A percentile compares a stretch with the other conserved stretches of the same genome.
These are phyloP conservation scores for Enteromius anoplus DNA, from an alignment of 2,797 vertebrate genomes.

Conservation along the genomic window DNA sequence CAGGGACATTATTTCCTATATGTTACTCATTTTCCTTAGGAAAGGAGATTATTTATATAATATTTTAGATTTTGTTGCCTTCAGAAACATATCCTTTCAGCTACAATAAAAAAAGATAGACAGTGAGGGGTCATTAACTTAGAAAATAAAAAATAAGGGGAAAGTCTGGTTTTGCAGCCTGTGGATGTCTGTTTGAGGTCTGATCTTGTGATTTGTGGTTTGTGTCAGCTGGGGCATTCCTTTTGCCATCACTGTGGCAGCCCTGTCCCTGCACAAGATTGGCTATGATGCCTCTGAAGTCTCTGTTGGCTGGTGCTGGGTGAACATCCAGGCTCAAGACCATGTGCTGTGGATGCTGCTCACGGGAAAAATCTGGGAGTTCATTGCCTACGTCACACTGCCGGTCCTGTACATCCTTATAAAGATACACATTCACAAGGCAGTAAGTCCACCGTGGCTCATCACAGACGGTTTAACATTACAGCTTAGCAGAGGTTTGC, in stretches of 20 bases:
- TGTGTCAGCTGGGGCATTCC: conserved; percentile 89
- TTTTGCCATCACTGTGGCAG: conserved; percentile 83
- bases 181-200: not conserved
- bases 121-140: not conserved
- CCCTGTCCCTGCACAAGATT: conserved; percentile 87
- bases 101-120: not conserved
- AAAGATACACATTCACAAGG: conserved; percentile 88
- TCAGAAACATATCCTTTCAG: not conserved
- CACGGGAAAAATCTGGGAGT: conserved; percentile 93
- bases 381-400: conserved; percentile 88
- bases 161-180: not conserved
- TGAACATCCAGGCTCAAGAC: conserved; percentile 82
- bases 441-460: conserved; percentile 77
- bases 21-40: not conserved
- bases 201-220: conserved; percentile 40
- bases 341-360: conserved; percentile 92
- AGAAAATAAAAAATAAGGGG: not conserved
- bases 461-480: not conserved
- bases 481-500: not conserved
- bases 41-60: not conserved
- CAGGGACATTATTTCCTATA: not conserved
- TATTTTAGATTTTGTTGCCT: not conserved
- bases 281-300: conserved; percentile 94
- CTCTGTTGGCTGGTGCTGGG: conserved; percentile 98
- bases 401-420: conserved; percentile 91